A percentile compares a stretch with the other conserved stretches of the same genome.
Conservation (phyloP, 1,140 invertebrate genomes). For the Cydia pomonella region DNA sequence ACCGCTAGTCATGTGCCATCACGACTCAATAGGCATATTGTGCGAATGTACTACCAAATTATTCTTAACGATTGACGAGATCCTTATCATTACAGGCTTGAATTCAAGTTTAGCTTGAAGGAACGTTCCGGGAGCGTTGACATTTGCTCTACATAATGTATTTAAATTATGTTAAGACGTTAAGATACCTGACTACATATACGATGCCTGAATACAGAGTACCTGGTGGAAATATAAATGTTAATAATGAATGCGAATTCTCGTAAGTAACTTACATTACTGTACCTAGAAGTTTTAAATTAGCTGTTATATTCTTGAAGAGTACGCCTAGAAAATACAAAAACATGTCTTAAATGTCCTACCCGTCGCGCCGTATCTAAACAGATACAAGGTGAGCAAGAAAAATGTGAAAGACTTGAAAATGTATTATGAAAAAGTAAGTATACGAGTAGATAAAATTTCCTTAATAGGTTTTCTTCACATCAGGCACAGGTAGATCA, state of each 20-base stretch:
- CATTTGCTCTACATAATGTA: neutral
- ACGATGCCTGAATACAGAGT: no score
- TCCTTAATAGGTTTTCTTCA: neutral
- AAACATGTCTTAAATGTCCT: neutral
- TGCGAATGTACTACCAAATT: constrained; percentile 25
- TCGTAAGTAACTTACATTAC: neutral
- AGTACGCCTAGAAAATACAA: neutral
- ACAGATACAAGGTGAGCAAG: neutral
- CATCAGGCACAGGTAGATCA: neutral
- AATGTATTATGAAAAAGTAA: neutral
- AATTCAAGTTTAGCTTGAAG: constrained; percentile 8
- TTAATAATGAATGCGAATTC: neutral
- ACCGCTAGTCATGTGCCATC: constrained; percentile 29
- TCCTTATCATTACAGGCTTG: constrained; percentile 17
- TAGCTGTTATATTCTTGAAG: no score
- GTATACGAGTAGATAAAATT: neutral
- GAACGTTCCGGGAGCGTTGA: constrained; percentile 9
- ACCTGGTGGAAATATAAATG: neutral
- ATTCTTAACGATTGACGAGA: constrained; percentile 19
- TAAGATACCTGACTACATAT: neutral
- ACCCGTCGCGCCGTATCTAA: no score
- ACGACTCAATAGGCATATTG: constrained; percentile 20
- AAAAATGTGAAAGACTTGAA: neutral
- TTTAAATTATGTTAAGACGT: neutral
- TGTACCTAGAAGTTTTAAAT: neutral